Evolutionary conservation across 2,113 vertebrate genomes (phyloP).

Genomic region (Notothenia coriiceps): DNA sequence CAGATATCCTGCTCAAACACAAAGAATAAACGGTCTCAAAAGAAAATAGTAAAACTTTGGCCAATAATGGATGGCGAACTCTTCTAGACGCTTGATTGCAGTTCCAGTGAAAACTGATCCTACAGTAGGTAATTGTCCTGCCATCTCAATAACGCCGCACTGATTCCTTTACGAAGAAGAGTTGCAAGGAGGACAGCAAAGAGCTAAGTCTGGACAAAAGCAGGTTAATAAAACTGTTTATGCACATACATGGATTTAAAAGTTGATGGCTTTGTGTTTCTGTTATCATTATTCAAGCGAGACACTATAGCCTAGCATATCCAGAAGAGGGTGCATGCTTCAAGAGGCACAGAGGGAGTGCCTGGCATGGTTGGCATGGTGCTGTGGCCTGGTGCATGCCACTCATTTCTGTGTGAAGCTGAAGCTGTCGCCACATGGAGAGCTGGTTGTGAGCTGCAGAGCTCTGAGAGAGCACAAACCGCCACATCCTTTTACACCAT

Average conservation of each 20-base stretch:
- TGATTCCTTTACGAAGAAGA: slow-evolving; percentile 41
- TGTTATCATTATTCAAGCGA: slow-evolving; percentile 69
- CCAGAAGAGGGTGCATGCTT: slow-evolving; percentile 28
- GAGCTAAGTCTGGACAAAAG: slow-evolving; percentile 23
- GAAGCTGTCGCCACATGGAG: slow-evolving; percentile 85
- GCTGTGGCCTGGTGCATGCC: slow-evolving; percentile 78
- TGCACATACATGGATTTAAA: background rate
- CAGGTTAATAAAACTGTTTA: background rate
- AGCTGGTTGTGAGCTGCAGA: slow-evolving; percentile 82
- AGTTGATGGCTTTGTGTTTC: slow-evolving; percentile 41
- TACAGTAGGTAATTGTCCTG: slow-evolving; percentile 34
- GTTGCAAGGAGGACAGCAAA: background rate
- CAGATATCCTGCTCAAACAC: slow-evolving; percentile 27
- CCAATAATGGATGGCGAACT: slow-evolving; percentile 29
- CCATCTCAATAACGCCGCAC: slow-evolving; percentile 36
- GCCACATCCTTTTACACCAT: slow-evolving; percentile 58
- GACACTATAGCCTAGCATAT: slow-evolving; percentile 54
- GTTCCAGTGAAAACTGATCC: slow-evolving; percentile 58
- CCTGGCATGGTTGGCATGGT: slow-evolving; percentile 73
- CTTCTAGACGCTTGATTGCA: slow-evolving; percentile 54
- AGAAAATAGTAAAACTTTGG: slow-evolving; percentile 43
- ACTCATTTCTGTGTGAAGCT: slow-evolving; percentile 83
- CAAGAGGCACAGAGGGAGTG: slow-evolving; percentile 55
- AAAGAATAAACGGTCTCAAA: slow-evolving; percentile 25
- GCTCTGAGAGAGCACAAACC: slow-evolving; percentile 58